phyloP scores from a whole-genome alignment of 2,797 vertebrate genomes.

The Champsocephalus gunnari region DNA sequence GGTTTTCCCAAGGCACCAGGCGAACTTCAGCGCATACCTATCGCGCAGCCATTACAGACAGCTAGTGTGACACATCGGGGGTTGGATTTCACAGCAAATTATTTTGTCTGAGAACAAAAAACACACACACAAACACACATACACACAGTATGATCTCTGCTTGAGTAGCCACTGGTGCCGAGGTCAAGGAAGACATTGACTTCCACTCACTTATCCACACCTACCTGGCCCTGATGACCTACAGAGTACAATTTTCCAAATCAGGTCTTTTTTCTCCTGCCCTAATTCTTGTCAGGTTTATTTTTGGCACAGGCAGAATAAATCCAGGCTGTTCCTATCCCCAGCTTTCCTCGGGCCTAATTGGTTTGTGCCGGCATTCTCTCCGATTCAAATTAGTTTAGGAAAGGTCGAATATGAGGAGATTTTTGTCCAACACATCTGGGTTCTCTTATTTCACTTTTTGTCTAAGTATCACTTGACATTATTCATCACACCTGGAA shows the following conservation, averaged over 20 bases:
- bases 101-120: conserved; percentile 7
- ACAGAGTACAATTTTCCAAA: conserved; percentile 23
- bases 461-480: background rate
- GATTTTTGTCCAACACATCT: conserved; percentile 1
- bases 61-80: conserved; percentile 45
- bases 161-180: conserved; percentile 25
- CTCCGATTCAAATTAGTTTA: conserved; percentile 41
- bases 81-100: conserved; percentile 52
- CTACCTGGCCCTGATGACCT: conserved; percentile 49
- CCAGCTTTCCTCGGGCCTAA: conserved; percentile 36
- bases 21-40: conserved; percentile 35
- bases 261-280: conserved; percentile 26
- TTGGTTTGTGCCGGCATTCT: conserved; percentile 52
- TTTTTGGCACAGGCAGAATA: conserved; percentile 44
- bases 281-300: conserved; percentile 48
- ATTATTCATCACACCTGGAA: background rate
- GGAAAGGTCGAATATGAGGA: conserved; percentile 27
- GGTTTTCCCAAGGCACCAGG: conserved; percentile 51
- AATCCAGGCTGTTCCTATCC: conserved; percentile 44
- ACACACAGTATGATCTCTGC: conserved; percentile 1
- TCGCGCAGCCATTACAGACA: conserved; percentile 52
- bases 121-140: conserved; percentile 8
- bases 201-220: conserved; percentile 13
- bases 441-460: conserved; percentile 2
- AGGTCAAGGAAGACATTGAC: conserved; percentile 37